Base-by-base conservation (phyloP, 2,888 invertebrate genomes). In the Athrips mouffetella region DNA sequence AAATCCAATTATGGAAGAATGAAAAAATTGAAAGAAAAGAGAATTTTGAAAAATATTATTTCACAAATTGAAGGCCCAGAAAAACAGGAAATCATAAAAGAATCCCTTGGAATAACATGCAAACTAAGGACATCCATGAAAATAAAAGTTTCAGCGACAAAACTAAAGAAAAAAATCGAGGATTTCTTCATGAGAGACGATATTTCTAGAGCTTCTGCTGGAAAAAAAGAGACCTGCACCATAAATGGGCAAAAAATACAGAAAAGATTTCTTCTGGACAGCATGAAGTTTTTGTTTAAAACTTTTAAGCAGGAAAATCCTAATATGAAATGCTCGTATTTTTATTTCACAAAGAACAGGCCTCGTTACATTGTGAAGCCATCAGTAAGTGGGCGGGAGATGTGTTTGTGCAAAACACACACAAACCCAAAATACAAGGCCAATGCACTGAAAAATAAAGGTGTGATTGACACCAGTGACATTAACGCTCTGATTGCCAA, bases 171-270 rank as follows among this genome's bases (percentile, higher is more conserved):
- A 49, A 15, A 41, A 23, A 29, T 11, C 44, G 39, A 48, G 47
- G 25, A 47, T 31, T 45, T 59, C 49, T 61, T 51, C 37, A 10
- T 44, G 6, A 31, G 58, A 48, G 59, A 59, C 7, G 58, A 62
- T 29, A 27, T 57, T n/a, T 54, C 55, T 1, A 50, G 59, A 48
- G 44, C 54, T 0, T 58, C 58, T 0, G 58, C 58, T 6, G 59
- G 59, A 2, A 62, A 55, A 27, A 59, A 57, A 48, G 59, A 62
- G 44, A 55, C 55, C 2, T 5, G 39, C 6, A 59, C 58, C 2
- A 49, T n/a, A 21, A 16, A 49, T 29, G 39, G 39, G 10, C 1
- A 25, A 16, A 59, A 59, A 49, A 25, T 47, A 0, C 58, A 59
- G 13, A 59, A 58, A 45, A 48, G 58, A 25, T 58, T 48, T 31